phyloP scores from a whole-genome alignment of 2,888 invertebrate genomes.

The Euspilapteryx auroguttella region DNA sequence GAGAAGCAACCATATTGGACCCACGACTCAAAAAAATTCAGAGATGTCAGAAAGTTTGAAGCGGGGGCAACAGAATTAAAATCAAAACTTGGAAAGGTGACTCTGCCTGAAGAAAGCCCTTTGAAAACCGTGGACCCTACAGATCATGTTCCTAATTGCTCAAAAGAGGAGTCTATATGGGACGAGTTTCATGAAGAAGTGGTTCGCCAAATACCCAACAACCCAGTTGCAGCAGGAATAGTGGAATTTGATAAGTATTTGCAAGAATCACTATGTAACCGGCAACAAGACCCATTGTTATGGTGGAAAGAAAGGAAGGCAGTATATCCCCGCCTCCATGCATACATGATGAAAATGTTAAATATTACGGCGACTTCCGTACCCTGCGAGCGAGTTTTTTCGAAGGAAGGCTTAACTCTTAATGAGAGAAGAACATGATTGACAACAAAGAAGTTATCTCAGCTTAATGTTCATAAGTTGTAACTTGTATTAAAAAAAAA shows the following conservation, averaged over 20 bases:
- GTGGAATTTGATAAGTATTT: slow-evolving; percentile 3
- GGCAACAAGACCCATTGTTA: slow-evolving; percentile 4
- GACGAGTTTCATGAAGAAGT: slow-evolving; percentile 4
- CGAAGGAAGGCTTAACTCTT: slow-evolving; percentile 1
- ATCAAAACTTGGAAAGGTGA: background rate
- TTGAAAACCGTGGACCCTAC: background rate
- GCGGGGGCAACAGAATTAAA: background rate
- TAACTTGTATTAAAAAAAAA: too few species aligned
- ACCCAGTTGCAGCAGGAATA: slow-evolving; percentile 1
- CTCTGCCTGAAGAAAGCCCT: background rate
- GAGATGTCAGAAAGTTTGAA: background rate
- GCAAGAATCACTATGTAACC: background rate
- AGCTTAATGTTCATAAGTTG: slow-evolving; percentile 2
- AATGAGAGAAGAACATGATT: slow-evolving; percentile 2
- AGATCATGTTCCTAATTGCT: background rate
- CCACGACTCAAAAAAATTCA: slow-evolving; percentile 5
- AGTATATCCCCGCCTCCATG: background rate
- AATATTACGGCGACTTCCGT: slow-evolving; percentile 1
- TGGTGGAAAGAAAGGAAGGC: slow-evolving; percentile 1
- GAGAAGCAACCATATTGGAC: slow-evolving; percentile 4
- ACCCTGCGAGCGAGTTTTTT: slow-evolving; percentile 1
- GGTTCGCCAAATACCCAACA: background rate
- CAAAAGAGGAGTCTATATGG: slow-evolving; percentile 3
- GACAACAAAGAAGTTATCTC: background rate
- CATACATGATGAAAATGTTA: background rate